These are phyloP conservation scores for Lepidurus couesii DNA, from an alignment of 1,140 invertebrate species.

Conservation along the genomic window DNA sequence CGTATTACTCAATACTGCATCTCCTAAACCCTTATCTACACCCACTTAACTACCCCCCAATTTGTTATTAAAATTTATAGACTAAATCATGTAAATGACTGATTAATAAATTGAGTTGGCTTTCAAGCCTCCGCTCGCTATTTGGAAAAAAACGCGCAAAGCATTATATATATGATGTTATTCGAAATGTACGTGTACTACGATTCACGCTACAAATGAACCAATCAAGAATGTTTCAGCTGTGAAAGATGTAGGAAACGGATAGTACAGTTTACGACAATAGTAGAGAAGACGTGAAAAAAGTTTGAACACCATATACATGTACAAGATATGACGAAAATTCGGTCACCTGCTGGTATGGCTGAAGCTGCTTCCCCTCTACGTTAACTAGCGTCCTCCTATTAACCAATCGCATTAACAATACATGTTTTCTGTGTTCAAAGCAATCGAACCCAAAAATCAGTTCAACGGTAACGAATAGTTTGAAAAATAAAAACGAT, in stretches of 20 bases:
- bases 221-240: background rate
- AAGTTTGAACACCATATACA: constrained; percentile 15
- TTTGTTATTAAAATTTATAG: no score
- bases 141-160: background rate
- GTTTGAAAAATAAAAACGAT: background rate
- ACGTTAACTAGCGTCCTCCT: constrained; percentile 3
- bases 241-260: background rate
- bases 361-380: background rate
- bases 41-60: no score
- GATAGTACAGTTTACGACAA: background rate
- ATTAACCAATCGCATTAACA: constrained; percentile 16
- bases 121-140: no score
- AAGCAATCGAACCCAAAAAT: background rate
- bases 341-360: constrained; percentile 20
- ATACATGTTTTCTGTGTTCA: background rate
- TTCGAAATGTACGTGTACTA: background rate
- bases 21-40: no score
- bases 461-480: background rate
- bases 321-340: constrained; percentile 22
- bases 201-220: constrained; percentile 8
- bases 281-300: background rate
- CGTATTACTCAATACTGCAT: no score
- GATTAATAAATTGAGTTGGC: no score
- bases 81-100: no score
- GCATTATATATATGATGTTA: background rate